Evolutionary conservation across 2,888 invertebrate genomes (phyloP), one percentile per base, ranked within the genome.

Genomic region (Temnothorax unifasciatus): DNA sequence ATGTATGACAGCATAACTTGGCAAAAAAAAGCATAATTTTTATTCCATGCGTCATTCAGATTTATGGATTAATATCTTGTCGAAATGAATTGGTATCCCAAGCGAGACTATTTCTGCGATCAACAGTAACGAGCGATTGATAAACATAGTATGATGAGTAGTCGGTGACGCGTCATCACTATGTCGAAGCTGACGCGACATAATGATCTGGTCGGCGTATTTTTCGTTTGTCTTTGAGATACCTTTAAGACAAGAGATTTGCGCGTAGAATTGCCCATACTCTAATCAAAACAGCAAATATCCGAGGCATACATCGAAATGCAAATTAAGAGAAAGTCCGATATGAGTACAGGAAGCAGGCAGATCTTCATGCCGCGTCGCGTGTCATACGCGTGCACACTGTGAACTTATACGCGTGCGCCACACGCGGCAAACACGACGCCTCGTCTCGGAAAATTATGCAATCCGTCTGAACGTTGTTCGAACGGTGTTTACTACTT

Each of bases 251-350:
- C 69, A 74, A 73, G 83, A 85, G 75, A 83, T 82, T 71, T 82
- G 64, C 82, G 64, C 81, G 38, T 61, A 85, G 64, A 84, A 82
- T 75, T 77, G 77, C 52, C 76, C 73, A 76, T 74, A 83, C 52
- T 85, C 90, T 86, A 87, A 89, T 90, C 88, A 84, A 82, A 75
- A 34, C 79, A 74, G 85, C 86, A 90, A 90, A 89, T 90, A 88
- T 90, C 86, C 82, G 57, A 38, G 34, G 64, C 41, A 61, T 66
- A 38, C 54, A 69, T 64, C 87, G 85, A 88, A 87, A 92, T 92
- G 91, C 86, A 91, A 92, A 92, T 92, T 86, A 91, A 82, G 92
- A 89, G 92, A 92, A 92, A 92, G 90, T 86, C 87, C 86, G 59
- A 79, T 34, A 71, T 47, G 34, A n/a, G 29, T 86, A 86, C 75